Evolutionary conservation across 2,113 vertebrate genomes (phyloP), one percentile per base, ranked within the genome.

Genomic region (Platysternon megacephalum): DNA sequence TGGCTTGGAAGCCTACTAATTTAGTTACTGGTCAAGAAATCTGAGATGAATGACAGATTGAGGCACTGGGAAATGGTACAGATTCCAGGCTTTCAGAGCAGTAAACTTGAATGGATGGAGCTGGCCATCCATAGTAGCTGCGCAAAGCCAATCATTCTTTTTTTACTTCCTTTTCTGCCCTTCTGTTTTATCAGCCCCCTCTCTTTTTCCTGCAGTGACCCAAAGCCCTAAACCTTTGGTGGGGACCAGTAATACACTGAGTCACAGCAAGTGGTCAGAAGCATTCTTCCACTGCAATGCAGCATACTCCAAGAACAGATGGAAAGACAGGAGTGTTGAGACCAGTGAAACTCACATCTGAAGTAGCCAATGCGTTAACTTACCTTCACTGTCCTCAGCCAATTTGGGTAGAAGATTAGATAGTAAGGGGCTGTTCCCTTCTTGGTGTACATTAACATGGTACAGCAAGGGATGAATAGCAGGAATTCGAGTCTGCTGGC

Each of bases 41-140:
- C 0, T 0, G 55, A 93, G 87, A 49, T 1, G 4, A 85, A n/a
- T 44, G 49, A 84, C 55, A 74, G 44, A 78, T 24, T 52, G 74
- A 76, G 11, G 42, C 74, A 44, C 74, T 44, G 74, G 72, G n/a
- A 42, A 42, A 74, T 42, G 8, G 11, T 21, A 28, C 4, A 12
- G 19, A 19, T 42, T 49, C 29, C 61, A 39, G 24, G 74, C 22
- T 76, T 76, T 76, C 39, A 76, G 42, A 76, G 39, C 11, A 44
- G 42, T 46, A 24, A 76, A 6, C 24, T 14, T 13, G 72, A 44
- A 42, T 26, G 21, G 5, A 74, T 74, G 21, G 72, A 24, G 11
- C 39, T 74, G 39, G 72, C 21, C 39, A n/a, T 74, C 39, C 42
- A 24, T 26, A 76, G 39, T 46, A 76, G 72, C 72, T 26, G 42